These are phyloP conservation scores for Lochmaea capreae DNA, from an alignment of 2,888 invertebrate genomes.

Conservation along the genomic window DNA sequence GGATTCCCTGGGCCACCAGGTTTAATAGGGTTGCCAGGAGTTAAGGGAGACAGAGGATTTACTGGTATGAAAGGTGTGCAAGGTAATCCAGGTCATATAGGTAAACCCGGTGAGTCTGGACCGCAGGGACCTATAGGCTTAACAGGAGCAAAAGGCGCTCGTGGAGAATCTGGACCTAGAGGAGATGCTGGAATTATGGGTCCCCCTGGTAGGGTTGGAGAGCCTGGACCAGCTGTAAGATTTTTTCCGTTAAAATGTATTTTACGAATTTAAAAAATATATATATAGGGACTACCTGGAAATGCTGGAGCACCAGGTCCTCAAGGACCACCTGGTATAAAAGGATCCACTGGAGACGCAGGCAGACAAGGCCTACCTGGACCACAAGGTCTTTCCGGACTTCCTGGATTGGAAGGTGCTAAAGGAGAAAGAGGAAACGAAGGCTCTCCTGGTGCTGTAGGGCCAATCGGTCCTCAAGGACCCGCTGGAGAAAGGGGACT, in stretches of 20 bases:
- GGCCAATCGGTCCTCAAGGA: conserved; percentile 78
- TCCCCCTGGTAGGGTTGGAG: conserved; percentile 82
- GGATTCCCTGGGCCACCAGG: conserved; percentile 79
- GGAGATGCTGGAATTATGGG: conserved; percentile 82
- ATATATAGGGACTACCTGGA: conserved; percentile 77
- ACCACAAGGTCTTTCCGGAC: conserved; percentile 77
- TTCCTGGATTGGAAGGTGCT: conserved; percentile 77
- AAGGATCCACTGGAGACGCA: conserved; percentile 77
- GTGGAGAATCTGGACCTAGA: conserved; percentile 81
- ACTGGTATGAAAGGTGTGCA: conserved; percentile 80
- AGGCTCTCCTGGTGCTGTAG: conserved; percentile 77
- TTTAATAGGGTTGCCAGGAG: conserved; percentile 75
- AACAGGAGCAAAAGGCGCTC: conserved; percentile 78
- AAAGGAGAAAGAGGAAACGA: conserved; percentile 81
- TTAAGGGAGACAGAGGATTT: conserved; percentile 80
- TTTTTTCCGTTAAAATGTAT: conserved; percentile 1
- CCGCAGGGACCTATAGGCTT: conserved; percentile 71
- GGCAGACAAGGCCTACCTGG: conserved; percentile 78
- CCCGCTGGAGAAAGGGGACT: conserved; percentile 76
- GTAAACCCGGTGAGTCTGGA: conserved; percentile 75
- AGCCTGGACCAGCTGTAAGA: conserved; percentile 76
- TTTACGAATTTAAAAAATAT: neutral
- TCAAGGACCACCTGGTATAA: conserved; percentile 77
- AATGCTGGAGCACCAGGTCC: conserved; percentile 76
- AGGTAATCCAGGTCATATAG: conserved; percentile 73